phyloP scores from a whole-genome alignment of 2,888 invertebrate genomes.

The Mechanitis mazaeus region DNA sequence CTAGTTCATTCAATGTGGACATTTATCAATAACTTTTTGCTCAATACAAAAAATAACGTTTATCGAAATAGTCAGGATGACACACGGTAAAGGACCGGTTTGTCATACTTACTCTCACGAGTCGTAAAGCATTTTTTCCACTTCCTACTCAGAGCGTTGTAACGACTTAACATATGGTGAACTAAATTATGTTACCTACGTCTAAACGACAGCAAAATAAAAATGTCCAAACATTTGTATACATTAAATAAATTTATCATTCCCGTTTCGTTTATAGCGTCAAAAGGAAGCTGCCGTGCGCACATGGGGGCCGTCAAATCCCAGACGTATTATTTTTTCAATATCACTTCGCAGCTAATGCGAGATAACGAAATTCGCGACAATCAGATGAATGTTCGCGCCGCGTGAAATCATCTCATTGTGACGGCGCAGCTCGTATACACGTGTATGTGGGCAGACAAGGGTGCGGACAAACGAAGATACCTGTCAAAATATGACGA shows the following conservation, averaged over 20 bases:
- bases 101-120: constrained; percentile 67
- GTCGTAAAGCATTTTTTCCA: constrained; percentile 72
- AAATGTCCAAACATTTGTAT: constrained; percentile 78
- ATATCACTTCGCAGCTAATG: constrained; percentile 67
- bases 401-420: constrained; percentile 74
- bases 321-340: constrained; percentile 75
- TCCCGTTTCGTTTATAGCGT: constrained; percentile 60
- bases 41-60: constrained; percentile 44
- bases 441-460: constrained; percentile 74
- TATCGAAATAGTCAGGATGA: constrained; percentile 45
- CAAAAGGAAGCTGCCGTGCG: constrained; percentile 71
- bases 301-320: constrained; percentile 74
- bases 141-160: constrained; percentile 68
- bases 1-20: constrained; percentile 39
- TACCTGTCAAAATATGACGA: constrained; percentile 77
- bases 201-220: constrained; percentile 74
- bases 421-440: constrained; percentile 46
- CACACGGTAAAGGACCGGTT: constrained; percentile 51
- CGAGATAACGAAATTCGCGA: constrained; percentile 72
- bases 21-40: constrained; percentile 51
- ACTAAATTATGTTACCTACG: constrained; percentile 75
- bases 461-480: constrained; percentile 62
- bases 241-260: constrained; percentile 77
- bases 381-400: constrained; percentile 73
- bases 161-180: constrained; percentile 72